A percentile compares a stretch with the other conserved stretches of the same genome.
Evolutionary conservation across 2,113 vertebrate genomes (phyloP).

Genomic region (Fulmarus glacialis): DNA sequence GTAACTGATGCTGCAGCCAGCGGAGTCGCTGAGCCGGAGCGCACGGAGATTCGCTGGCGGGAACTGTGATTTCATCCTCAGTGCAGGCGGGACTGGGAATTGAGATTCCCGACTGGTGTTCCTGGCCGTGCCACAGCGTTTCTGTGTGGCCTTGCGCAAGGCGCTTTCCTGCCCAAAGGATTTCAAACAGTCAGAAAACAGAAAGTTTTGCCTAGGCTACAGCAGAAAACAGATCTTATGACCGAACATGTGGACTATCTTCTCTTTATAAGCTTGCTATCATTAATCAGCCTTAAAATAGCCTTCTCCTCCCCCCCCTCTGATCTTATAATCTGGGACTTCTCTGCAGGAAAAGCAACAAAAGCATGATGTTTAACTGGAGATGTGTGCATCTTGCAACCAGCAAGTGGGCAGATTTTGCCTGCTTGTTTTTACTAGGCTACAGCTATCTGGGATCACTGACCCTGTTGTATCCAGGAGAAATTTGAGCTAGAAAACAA

Average conservation of each 20-base stretch:
- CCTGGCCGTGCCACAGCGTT: background rate
- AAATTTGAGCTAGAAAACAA: background rate
- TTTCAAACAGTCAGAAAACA: background rate
- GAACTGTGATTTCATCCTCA: background rate
- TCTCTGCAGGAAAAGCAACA: background rate
- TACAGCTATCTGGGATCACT: background rate
- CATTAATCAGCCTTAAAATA: background rate
- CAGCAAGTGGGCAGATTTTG: background rate
- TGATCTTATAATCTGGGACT: background rate
- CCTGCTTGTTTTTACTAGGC: background rate
- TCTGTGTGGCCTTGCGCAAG: conserved; percentile 1
- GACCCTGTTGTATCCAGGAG: background rate
- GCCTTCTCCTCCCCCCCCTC: background rate
- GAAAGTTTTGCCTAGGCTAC: background rate
- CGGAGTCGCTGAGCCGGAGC: background rate
- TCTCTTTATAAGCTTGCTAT: background rate
- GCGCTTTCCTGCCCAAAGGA: background rate
- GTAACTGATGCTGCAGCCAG: rapidly evolving
- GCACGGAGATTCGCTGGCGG: rapidly evolving
- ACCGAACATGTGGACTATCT: background rate
- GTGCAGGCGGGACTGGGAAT: background rate
- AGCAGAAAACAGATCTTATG: background rate
- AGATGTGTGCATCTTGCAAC: background rate
- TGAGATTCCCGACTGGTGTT: background rate
- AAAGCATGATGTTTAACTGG: background rate